Percentiles rank a stretch among this genome's conserved stretches.
phyloP scores from a whole-genome alignment of 2,113 vertebrate genomes.

The Myotis yumanensis region DNA sequence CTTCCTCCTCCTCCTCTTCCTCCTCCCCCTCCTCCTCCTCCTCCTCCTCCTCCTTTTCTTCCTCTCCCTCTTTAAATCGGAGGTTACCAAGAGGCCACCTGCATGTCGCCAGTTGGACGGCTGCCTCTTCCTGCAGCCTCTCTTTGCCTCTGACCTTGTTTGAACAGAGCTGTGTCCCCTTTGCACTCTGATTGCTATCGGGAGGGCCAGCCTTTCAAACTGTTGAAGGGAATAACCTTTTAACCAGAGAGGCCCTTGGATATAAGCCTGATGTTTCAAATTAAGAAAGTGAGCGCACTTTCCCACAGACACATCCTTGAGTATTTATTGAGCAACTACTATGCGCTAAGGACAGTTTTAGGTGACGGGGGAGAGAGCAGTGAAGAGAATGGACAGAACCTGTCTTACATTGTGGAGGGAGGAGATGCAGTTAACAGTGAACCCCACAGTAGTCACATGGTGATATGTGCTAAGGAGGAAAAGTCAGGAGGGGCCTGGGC shows the following conservation, averaged over 20 bases:
- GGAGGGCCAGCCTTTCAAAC: not conserved
- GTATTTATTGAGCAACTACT: not conserved
- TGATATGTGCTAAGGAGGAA: not conserved
- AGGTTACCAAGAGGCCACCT: not conserved
- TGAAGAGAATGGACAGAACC: not conserved
- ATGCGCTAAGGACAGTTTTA: not conserved
- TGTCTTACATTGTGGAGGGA: not conserved
- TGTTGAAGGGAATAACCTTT: not conserved
- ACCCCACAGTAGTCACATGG: not conserved
- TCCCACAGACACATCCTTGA: not conserved
- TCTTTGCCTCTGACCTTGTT: conserved; percentile 26
- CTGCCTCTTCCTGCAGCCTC: not conserved
- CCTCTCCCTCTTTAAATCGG: not conserved
- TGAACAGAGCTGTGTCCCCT: not conserved
- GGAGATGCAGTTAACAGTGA: not conserved
- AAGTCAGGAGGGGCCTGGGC: not conserved
- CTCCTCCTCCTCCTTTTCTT: too few species aligned
- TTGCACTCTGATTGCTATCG: not conserved
- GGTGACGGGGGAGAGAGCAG: not conserved
- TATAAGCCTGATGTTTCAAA: not conserved
- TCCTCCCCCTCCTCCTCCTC: accelerated
- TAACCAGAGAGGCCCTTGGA: not conserved
- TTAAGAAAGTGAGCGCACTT: not conserved
- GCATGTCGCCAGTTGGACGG: not conserved
- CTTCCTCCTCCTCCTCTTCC: accelerated